A percentile compares a stretch with the other conserved stretches of the same genome.
These are phyloP conservation scores for Enteromius anoplus DNA, from an alignment of 2,797 vertebrate genomes.

Conservation along the genomic window DNA sequence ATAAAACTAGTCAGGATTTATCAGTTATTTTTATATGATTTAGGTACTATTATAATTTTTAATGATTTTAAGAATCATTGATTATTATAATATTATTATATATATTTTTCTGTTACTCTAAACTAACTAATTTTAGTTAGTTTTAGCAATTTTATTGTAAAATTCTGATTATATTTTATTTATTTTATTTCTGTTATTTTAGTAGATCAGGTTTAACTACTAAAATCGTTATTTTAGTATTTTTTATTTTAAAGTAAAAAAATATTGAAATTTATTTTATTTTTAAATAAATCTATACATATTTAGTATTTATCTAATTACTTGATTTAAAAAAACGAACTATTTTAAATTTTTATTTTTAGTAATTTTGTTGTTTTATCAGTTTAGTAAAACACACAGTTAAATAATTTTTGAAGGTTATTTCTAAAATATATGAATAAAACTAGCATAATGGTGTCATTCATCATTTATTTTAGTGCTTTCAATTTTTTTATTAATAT, in stretches of 20 bases:
- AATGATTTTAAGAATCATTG: not conserved
- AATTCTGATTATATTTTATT: not conserved
- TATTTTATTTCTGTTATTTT: not conserved
- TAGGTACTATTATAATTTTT: not conserved
- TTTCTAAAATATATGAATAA: too few relatives aligned
- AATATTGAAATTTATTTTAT: not conserved
- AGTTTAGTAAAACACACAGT: too few relatives aligned
- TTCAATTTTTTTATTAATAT: too few relatives aligned
- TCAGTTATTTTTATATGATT: not conserved
- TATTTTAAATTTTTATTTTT: too few relatives aligned
- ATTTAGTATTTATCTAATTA: not conserved
- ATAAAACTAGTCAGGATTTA: not conserved
- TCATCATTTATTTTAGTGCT: too few relatives aligned
- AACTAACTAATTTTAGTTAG: not conserved
- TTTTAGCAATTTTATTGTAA: not conserved
- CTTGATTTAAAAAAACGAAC: too few relatives aligned
- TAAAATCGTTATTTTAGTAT: not conserved
- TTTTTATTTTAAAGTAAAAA: not conserved
- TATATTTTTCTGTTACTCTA: not conserved
- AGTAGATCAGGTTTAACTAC: not conserved
- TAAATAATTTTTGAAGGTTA: not conserved
- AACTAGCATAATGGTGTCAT: too few relatives aligned
- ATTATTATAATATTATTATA: too few relatives aligned
- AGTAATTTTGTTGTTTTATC: too few relatives aligned
- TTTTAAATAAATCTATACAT: not conserved